phyloP scores from a whole-genome alignment of 64 coral and sea anemone species.

The Dendronephthya gigantea region DNA sequence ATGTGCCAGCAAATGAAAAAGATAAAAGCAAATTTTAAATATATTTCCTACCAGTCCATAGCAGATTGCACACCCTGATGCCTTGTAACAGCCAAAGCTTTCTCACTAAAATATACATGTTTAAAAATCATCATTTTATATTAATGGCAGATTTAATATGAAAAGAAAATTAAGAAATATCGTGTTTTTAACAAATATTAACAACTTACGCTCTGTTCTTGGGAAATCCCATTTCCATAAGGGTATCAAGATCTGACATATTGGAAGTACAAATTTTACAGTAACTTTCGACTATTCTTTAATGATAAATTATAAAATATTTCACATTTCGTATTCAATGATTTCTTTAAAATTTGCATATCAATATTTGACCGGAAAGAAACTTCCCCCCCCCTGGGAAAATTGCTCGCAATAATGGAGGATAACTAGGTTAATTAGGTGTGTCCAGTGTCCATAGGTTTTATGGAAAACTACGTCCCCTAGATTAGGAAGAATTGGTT shows the following conservation, averaged over 20 bases:
- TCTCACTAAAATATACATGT: slow-evolving; percentile 23
- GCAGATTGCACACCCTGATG: slow-evolving; percentile 44
- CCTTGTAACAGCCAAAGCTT: slow-evolving; percentile 34
- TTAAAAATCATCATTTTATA: not conserved
- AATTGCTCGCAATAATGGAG: no score
- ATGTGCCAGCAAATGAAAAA: not conserved
- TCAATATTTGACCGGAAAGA: no score
- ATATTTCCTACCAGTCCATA: slow-evolving; percentile 43
- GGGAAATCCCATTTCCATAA: slow-evolving; percentile 47
- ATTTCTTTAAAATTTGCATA: no score
- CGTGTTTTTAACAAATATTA: not conserved
- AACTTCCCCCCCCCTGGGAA: no score
- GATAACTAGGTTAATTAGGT: no score
- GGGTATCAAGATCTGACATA: slow-evolving; percentile 42
- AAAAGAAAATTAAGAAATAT: no score
- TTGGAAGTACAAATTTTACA: not conserved
- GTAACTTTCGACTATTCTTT: no score
- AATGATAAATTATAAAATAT: slow-evolving; percentile 28
- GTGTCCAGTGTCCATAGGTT: no score
- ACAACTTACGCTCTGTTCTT: slow-evolving; percentile 49
- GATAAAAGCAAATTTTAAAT: not conserved
- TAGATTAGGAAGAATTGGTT: no score
- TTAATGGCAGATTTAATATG: not conserved
- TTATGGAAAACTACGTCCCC: no score
- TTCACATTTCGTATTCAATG: no score